Base-by-base conservation (phyloP, 2,113 vertebrate genomes). In the Herpetotheres cachinnans region DNA sequence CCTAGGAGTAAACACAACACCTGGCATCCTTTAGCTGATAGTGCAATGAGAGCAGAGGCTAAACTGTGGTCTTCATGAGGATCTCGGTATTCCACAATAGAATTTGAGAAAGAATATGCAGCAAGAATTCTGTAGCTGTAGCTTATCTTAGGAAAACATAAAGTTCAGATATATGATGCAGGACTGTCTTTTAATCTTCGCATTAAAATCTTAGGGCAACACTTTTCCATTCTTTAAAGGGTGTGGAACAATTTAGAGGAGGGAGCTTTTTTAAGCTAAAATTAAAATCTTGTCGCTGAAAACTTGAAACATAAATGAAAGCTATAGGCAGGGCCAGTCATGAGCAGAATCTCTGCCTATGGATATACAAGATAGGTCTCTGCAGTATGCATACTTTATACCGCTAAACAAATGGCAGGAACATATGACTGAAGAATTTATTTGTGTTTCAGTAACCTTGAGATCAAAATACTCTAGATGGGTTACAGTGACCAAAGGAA, bases 401-500 rank as follows among this genome's bases (percentile, higher is more conserved):
- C 24, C 27, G 8, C 42, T 61, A 88, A 86, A 70, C 32, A 95
- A 93, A 78, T 95, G 74, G 16, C 62, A 92, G 82, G 55, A 88
- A 62, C 52, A 70, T 55, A 42, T 84, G 86, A 94, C 86, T 63
- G 29, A 88, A 78, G 73, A 83, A 70, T 90, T 92, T 84, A 69
- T 90, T 90, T 85, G 40, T 94, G 81, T 81, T 96, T 90, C 81
- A 69, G 44, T 96, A 95, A 86, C 81, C 78, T 69, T 95, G 79
- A 96, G 71, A 88, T 89, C 78, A 84, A 91, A 86, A 89, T 49
- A 71, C 59, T 93, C 50, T 50, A 66, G 30, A 54, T 46, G 25
- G 42, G 71, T 74, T 95, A 47, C 30, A 67, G 58, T 26, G 71
- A 67, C 73, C 55, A 76, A 91, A 86, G 47, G 17, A 86, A 86